Conservation (phyloP, 2,113 vertebrate genomes). For the Pelusios castaneus region DNA sequence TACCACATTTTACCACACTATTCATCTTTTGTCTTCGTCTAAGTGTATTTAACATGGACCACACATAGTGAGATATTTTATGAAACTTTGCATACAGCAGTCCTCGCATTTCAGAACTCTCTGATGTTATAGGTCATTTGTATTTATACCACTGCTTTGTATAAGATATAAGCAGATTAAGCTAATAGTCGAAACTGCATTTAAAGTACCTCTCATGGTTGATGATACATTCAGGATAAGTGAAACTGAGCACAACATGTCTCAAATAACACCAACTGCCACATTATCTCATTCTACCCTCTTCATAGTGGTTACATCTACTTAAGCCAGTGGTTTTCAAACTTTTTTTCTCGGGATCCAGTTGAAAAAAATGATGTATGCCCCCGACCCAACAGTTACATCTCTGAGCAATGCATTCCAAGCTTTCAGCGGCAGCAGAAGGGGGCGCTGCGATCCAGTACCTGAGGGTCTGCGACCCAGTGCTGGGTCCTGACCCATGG, state of each 20-base stretch:
- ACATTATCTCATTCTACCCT: constrained; percentile 40
- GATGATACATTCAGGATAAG: not conserved
- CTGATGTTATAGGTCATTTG: not conserved
- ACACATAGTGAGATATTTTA: not conserved
- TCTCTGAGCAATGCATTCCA: too few species aligned
- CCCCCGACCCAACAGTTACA: too few species aligned
- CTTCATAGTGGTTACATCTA: constrained; percentile 29
- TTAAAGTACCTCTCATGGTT: not conserved
- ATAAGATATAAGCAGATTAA: not conserved
- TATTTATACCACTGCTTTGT: not conserved
- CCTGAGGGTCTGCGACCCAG: too few species aligned
- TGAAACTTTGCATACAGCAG: too few species aligned
- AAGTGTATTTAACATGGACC: not conserved
- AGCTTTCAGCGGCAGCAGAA: too few species aligned
- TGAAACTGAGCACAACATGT: not conserved
- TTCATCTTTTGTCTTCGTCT: not conserved
- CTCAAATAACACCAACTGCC: not conserved
- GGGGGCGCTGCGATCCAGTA: too few species aligned
- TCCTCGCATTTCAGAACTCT: not conserved
- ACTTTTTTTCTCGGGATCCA: too few species aligned
- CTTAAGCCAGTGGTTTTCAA: too few species aligned
- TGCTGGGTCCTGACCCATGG: too few species aligned
- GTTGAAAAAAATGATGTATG: too few species aligned
- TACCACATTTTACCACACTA: not conserved
- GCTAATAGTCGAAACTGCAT: not conserved